phyloP scores from a whole-genome alignment of 2,113 vertebrate genomes.

The Lethenteron reissneri region DNA sequence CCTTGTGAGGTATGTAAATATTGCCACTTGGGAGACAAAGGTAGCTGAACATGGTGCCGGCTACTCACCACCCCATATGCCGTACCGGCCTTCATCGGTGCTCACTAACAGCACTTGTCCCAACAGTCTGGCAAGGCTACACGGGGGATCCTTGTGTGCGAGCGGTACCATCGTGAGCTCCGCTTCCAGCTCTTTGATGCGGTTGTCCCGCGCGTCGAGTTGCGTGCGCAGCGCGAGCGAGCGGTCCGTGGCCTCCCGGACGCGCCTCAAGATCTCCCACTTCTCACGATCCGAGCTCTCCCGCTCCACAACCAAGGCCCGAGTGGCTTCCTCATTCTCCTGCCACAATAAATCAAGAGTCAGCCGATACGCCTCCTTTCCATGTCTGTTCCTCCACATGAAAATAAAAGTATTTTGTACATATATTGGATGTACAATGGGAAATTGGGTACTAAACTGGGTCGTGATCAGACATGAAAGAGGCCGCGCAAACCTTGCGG shows the following conservation, averaged over 20 bases:
- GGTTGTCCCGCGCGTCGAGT: conserved; percentile 90
- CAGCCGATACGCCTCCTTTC: too few species aligned
- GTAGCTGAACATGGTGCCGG: not conserved
- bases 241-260: conserved; percentile 85
- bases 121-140: too few species aligned
- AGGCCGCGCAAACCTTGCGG: conserved; percentile 38
- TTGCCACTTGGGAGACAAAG: too few species aligned
- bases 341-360: conserved; percentile 13
- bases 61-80: not conserved
- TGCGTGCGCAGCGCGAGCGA: conserved; percentile 59
- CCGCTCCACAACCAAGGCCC: conserved; percentile 77
- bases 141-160: not conserved
- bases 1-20: too few species aligned
- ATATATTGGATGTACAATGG: too few species aligned
- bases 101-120: too few species aligned
- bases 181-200: conserved; percentile 94
- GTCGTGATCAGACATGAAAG: too few species aligned
- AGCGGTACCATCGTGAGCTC: conserved; percentile 71
- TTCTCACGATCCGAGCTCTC: conserved; percentile 84
- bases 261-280: conserved; percentile 80
- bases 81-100: not conserved
- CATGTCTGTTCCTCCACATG: too few species aligned
- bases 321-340: conserved; percentile 93
- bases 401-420: too few species aligned
- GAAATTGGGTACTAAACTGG: too few species aligned